Percentiles rank a stretch among this genome's conserved stretches.
These are phyloP conservation scores for Perccottus glenii DNA, from an alignment of 2,113 vertebrate genomes.

Conservation along the genomic window DNA sequence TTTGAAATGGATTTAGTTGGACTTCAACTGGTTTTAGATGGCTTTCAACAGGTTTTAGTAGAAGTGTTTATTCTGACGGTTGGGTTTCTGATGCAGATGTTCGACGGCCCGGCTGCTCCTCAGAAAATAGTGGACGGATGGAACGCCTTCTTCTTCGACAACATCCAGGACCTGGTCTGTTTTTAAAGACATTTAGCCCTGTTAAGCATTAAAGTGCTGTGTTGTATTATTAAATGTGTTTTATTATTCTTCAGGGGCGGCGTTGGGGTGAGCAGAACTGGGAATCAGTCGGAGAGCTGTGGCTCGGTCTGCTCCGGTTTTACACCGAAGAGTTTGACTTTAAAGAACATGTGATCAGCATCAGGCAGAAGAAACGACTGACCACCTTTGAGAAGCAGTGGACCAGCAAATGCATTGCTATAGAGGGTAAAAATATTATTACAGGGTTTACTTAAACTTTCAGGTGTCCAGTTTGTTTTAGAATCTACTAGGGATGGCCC, in stretches of 20 bases:
- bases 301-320: slow-evolving; percentile 94
- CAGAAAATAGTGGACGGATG: slow-evolving; percentile 98
- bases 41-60: no score
- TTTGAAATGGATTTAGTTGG: no score
- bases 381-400: slow-evolving; percentile 99
- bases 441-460: no score
- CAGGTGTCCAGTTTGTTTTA: no score
- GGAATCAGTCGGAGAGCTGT: slow-evolving; percentile 94
- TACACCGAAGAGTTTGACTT: slow-evolving; percentile 99
- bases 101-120: slow-evolving; percentile 88
- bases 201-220: no score
- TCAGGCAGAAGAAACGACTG: slow-evolving; percentile 92
- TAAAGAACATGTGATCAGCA: slow-evolving; percentile 97
- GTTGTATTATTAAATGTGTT: no score
- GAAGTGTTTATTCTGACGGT: no score
- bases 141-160: slow-evolving; percentile 96
- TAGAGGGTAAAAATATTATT: slow-evolving; percentile 84
- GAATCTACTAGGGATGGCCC: no score
- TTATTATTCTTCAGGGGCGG: slow-evolving; percentile 76
- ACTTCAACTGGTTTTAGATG: no score
- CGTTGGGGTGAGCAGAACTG: slow-evolving; percentile 86
- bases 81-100: slow-evolving; percentile 81
- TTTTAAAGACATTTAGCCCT: neutral
- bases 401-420: slow-evolving; percentile 98
- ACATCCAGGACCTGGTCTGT: slow-evolving; percentile 91